Conservation (phyloP, 2,113 vertebrate species). For the Corythoichthys haematopterus region DNA sequence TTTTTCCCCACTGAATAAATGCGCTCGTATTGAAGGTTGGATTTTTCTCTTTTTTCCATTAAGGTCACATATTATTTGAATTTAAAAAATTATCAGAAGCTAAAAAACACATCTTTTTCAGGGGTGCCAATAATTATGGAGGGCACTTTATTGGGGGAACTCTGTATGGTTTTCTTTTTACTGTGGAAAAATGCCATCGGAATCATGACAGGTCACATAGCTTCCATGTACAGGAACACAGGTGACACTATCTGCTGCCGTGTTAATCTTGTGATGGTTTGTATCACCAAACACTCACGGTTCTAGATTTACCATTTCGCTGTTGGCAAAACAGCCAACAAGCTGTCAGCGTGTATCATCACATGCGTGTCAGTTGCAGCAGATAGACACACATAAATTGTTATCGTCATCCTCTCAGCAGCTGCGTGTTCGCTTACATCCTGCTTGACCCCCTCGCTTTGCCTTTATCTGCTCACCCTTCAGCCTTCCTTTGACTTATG, state of each 20-base stretch:
- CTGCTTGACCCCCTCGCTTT: slow-evolving; percentile 73
- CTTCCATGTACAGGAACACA: background rate
- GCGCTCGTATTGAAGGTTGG: too few species aligned
- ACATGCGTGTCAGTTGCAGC: slow-evolving; percentile 53
- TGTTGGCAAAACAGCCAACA: slow-evolving; percentile 35
- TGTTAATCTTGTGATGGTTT: slow-evolving; percentile 30
- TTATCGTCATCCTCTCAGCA: background rate
- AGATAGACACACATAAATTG: background rate
- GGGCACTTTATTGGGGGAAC: too few species aligned
- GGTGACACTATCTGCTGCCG: slow-evolving; percentile 12
- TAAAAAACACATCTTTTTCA: too few species aligned
- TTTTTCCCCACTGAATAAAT: too few species aligned
- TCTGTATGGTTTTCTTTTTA: too few species aligned
- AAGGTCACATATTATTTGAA: too few species aligned
- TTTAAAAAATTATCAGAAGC: too few species aligned
- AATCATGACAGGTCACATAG: background rate
- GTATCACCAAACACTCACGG: slow-evolving; percentile 39
- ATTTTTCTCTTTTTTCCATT: too few species aligned
- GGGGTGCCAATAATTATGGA: too few species aligned
- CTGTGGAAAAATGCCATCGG: background rate
- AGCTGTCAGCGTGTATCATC: slow-evolving; percentile 38
- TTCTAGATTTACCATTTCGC: slow-evolving; percentile 2
- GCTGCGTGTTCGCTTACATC: slow-evolving; percentile 78
- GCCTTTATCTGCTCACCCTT: slow-evolving; percentile 68
- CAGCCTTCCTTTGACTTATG: slow-evolving; percentile 58